A percentile compares a stretch with the other conserved stretches of the same genome.
These are phyloP conservation scores for Drosophila truncata DNA, from an alignment of 1,140 invertebrate genomes.

Conservation along the genomic window DNA sequence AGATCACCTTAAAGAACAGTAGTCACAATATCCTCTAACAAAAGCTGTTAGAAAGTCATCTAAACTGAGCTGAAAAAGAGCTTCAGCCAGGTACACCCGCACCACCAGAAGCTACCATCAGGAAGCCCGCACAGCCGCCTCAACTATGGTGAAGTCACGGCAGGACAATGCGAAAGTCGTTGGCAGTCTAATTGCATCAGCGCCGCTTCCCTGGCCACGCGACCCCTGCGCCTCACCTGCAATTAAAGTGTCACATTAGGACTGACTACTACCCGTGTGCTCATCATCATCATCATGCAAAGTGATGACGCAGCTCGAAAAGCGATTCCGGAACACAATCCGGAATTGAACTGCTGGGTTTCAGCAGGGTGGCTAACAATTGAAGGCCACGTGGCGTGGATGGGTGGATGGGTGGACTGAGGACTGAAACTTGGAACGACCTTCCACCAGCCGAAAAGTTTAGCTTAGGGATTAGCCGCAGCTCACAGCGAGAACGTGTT, in stretches of 20 bases:
- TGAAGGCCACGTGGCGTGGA: constrained; percentile 57
- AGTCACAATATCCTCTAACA: neutral
- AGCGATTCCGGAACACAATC: constrained; percentile 68
- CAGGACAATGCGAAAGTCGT: constrained; percentile 79
- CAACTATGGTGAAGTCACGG: constrained; percentile 65
- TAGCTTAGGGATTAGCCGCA: constrained; percentile 75
- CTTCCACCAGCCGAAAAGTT: constrained; percentile 69
- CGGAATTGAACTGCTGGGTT: constrained; percentile 11
- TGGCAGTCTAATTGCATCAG: constrained; percentile 78
- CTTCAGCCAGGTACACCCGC: constrained; percentile 40
- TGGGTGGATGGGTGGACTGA: constrained; percentile 10
- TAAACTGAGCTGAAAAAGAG: constrained; percentile 23
- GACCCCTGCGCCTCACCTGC: constrained; percentile 76
- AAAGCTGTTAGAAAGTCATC: constrained; percentile 41
- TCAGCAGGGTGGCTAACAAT: constrained; percentile 17
- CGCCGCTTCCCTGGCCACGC: constrained; percentile 68
- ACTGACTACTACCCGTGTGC: constrained; percentile 24
- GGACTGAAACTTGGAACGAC: constrained; percentile 52
- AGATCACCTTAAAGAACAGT: neutral
- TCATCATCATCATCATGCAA: constrained; percentile 39
- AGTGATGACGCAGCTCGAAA: constrained; percentile 76
- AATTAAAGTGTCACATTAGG: constrained; percentile 84
- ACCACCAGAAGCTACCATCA: constrained; percentile 30
- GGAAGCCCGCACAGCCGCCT: constrained; percentile 19
- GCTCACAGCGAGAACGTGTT: constrained; percentile 57